Evolutionary conservation across 2,888 invertebrate species (phyloP).

Genomic region (Ennomos erosarius): DNA sequence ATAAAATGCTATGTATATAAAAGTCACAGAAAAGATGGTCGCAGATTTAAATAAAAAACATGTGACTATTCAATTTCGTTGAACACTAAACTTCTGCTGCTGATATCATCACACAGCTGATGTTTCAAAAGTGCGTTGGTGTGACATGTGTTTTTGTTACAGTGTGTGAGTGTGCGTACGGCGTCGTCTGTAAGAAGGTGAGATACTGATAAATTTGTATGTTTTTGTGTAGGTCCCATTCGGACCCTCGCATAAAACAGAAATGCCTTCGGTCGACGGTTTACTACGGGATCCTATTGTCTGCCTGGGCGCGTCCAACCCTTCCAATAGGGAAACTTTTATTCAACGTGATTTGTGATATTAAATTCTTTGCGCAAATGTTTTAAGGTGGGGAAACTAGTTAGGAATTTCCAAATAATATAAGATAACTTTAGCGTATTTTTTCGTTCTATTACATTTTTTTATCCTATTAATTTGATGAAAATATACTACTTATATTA

Average conservation of each 20-base stretch:
- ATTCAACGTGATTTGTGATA: slow-evolving; percentile 62
- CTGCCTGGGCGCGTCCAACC: slow-evolving; percentile 74
- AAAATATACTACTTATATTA: too few relatives aligned
- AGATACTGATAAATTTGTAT: slow-evolving; percentile 10
- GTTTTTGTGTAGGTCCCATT: slow-evolving; percentile 53
- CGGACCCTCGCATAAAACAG: slow-evolving; percentile 75
- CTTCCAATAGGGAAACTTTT: slow-evolving; percentile 69
- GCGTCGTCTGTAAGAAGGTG: background rate
- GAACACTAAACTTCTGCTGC: too few relatives aligned
- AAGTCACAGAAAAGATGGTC: too few relatives aligned
- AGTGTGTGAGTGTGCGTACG: background rate
- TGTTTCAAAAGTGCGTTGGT: too few relatives aligned
- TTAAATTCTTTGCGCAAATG: slow-evolving; percentile 35
- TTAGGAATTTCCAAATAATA: slow-evolving; percentile 16
- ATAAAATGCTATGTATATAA: too few relatives aligned
- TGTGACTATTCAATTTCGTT: too few relatives aligned
- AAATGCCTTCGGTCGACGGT: slow-evolving; percentile 73
- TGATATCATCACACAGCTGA: too few relatives aligned
- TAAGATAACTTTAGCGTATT: too few relatives aligned
- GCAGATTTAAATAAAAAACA: too few relatives aligned
- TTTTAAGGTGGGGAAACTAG: slow-evolving; percentile 29
- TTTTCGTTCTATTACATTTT: background rate
- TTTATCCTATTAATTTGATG: too few relatives aligned
- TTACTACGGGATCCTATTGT: slow-evolving; percentile 74
- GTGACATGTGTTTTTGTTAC: too few relatives aligned